Conservation (phyloP, 2,797 vertebrate genomes). For the Cichlasoma orientale region DNA sequence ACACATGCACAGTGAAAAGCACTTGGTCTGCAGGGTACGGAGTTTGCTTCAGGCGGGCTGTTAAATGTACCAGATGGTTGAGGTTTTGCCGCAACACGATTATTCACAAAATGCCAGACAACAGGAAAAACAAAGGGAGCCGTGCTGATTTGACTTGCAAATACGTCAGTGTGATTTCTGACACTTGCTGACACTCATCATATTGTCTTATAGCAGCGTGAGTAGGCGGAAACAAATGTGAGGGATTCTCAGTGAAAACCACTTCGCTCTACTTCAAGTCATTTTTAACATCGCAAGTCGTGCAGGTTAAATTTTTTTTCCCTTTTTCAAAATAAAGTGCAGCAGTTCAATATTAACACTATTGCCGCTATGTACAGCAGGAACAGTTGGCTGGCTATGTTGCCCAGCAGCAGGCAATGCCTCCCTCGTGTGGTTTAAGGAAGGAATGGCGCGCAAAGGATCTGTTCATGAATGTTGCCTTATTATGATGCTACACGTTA, state of each 20-base stretch:
- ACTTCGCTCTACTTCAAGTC: neutral
- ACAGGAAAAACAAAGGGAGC: neutral
- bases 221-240: neutral
- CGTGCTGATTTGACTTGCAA: conserved; percentile 46
- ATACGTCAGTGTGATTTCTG: conserved; percentile 14
- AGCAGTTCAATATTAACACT: neutral
- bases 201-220: conserved; percentile 17
- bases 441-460: neutral
- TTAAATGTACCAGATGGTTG: conserved; percentile 43
- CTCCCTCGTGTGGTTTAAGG: conserved; percentile 39
- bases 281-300: neutral
- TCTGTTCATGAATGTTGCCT: neutral
- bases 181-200: conserved; percentile 13
- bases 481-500: no score
- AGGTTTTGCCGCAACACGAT: conserved; percentile 16
- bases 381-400: neutral
- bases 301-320: neutral
- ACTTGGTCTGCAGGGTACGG: neutral
- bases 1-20: neutral
- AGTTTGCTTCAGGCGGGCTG: conserved; percentile 15
- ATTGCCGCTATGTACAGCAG: neutral
- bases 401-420: conserved; percentile 16
- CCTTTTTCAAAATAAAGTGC: neutral
- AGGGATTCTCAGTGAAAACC: neutral
- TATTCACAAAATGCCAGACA: conserved; percentile 10